These are phyloP conservation scores for Habroteleia sp. DNA, from an alignment of 2,888 invertebrate species.

Conservation along the genomic window DNA sequence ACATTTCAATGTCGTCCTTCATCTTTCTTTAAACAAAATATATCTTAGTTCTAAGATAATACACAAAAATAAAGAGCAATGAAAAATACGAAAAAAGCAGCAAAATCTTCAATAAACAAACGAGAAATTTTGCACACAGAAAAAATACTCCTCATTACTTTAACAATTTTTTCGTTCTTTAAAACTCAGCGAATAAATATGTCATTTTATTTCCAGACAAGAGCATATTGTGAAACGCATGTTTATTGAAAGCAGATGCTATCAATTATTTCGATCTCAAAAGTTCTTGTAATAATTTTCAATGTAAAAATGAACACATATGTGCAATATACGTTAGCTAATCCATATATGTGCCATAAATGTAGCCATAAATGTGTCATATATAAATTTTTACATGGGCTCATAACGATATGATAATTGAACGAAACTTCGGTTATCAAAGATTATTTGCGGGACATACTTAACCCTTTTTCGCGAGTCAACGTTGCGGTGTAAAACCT, in stretches of 20 bases:
- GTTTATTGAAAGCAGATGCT: constrained; percentile 35
- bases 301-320: too few relatives aligned
- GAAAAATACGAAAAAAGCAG: constrained; percentile 3
- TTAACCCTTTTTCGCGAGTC: constrained; percentile 43
- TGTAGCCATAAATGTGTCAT: too few relatives aligned
- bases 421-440: constrained; percentile 42
- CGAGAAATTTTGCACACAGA: constrained; percentile 14
- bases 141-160: constrained; percentile 35
- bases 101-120: constrained; percentile 27
- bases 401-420: constrained; percentile 50
- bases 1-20: constrained; percentile 10
- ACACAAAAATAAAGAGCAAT: constrained; percentile 8
- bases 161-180: constrained; percentile 49
- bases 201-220: constrained; percentile 29
- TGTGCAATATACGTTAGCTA: too few relatives aligned
- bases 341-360: too few relatives aligned
- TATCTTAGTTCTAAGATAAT: constrained; percentile 2
- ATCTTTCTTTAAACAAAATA: constrained; percentile 6
- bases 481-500: constrained; percentile 28
- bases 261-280: constrained; percentile 37
- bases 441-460: constrained; percentile 35
- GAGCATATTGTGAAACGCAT: constrained; percentile 1
- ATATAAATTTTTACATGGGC: too few relatives aligned
- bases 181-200: constrained; percentile 20
- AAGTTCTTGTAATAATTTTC: constrained; percentile 7